Evolutionary conservation across 2,113 vertebrate species (phyloP).

Genomic region (Leptosomus discolor): DNA sequence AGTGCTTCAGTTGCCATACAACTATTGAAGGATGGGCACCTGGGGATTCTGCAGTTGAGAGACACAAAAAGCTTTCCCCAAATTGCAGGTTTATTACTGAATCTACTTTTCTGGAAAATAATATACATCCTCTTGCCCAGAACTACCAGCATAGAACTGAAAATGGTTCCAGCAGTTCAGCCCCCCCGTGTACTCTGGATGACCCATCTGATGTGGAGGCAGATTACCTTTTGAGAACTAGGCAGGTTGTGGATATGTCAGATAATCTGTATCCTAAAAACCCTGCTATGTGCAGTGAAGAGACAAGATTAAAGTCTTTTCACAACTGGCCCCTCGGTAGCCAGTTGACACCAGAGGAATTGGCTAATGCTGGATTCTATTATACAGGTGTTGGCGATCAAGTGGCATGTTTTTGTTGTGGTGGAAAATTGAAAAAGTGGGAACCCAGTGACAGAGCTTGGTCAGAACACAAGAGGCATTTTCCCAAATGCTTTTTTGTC

Average conservation of each 20-base stretch:
- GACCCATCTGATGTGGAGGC: constrained; percentile 52
- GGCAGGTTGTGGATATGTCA: constrained; percentile 87
- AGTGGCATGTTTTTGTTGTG: constrained; percentile 93
- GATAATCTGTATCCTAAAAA: constrained; percentile 75
- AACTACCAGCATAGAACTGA: constrained; percentile 46
- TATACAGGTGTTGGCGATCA: constrained; percentile 77
- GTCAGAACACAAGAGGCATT: constrained; percentile 87
- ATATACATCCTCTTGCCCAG: not conserved
- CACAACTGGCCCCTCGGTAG: constrained; percentile 78
- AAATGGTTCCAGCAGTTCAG: not conserved
- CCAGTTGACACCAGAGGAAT: constrained; percentile 76
- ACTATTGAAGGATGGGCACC: constrained; percentile 83
- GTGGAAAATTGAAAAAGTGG: constrained; percentile 85
- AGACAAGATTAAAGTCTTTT: constrained; percentile 81
- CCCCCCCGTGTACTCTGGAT: not conserved
- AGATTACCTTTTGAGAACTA: constrained; percentile 82
- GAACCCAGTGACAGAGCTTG: constrained; percentile 84
- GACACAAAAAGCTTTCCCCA: constrained; percentile 85
- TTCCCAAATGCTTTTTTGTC: constrained; percentile 86
- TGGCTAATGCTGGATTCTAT: constrained; percentile 89
- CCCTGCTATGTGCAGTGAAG: constrained; percentile 85
- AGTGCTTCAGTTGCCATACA: constrained; percentile 86
- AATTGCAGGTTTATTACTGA: constrained; percentile 78
- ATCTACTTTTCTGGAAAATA: constrained; percentile 41
- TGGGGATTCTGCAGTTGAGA: constrained; percentile 81